These are phyloP conservation scores for Urocynchramus pylzowi DNA, from an alignment of 2,113 vertebrate genomes.

Conservation along the genomic window DNA sequence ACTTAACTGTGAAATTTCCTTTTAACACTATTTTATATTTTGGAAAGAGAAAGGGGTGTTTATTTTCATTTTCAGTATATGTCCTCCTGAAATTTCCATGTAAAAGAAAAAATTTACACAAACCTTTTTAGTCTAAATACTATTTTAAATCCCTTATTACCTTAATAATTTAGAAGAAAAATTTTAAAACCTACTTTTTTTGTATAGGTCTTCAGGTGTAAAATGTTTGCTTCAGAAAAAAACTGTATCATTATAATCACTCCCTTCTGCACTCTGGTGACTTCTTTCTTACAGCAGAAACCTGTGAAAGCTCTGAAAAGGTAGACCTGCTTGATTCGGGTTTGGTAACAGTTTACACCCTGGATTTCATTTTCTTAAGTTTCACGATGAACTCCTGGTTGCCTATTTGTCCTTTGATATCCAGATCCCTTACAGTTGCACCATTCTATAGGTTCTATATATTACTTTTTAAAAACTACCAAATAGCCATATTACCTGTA, in stretches of 20 bases:
- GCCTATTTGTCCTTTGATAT: neutral
- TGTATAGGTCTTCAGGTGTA: neutral
- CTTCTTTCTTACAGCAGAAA: neutral
- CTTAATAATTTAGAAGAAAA: neutral
- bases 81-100: neutral
- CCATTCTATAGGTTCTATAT: neutral
- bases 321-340: neutral
- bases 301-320: neutral
- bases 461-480: neutral
- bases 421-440: neutral
- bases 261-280: neutral
- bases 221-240: neutral
- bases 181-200: neutral
- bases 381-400: neutral
- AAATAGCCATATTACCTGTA: neutral
- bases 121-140: neutral
- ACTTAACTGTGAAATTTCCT: neutral
- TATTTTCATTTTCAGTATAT: neutral
- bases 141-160: neutral
- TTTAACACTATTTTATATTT: neutral
- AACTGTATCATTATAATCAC: neutral
- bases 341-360: neutral
- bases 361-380: neutral
- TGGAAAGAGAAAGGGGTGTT: neutral
- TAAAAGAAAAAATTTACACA: neutral